Evolutionary conservation across 2,113 vertebrate species (phyloP).

Genomic region (Plectropomus leopardus): DNA sequence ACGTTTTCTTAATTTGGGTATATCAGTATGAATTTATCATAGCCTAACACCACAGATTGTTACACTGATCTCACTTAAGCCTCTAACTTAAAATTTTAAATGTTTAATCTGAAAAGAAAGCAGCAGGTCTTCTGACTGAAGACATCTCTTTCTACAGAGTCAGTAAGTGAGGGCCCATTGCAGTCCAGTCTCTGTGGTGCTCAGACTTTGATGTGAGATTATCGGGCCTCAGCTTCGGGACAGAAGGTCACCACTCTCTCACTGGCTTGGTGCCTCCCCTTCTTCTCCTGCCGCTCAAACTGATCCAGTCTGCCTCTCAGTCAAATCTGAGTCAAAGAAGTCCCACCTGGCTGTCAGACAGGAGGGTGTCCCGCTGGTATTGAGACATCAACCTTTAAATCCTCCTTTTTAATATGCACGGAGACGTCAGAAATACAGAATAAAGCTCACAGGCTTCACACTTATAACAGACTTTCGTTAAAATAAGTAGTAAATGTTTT

Average conservation of each 20-base stretch:
- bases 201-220: slow-evolving; percentile 81
- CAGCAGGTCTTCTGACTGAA: slow-evolving; percentile 29
- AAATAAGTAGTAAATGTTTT: not conserved
- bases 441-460: slow-evolving; percentile 17
- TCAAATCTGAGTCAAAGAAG: slow-evolving; percentile 47
- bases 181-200: slow-evolving; percentile 50
- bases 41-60: not conserved
- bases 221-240: slow-evolving; percentile 65
- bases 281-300: slow-evolving; percentile 45
- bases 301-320: slow-evolving; percentile 52
- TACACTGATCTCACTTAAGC: not conserved
- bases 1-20: not conserved
- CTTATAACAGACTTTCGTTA: not conserved
- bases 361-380: slow-evolving; percentile 33
- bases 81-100: not conserved
- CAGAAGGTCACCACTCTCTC: slow-evolving; percentile 71
- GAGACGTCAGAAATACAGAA: slow-evolving; percentile 11
- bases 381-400: slow-evolving; percentile 66
- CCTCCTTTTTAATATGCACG: slow-evolving; percentile 44
- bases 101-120: slow-evolving; percentile 34
- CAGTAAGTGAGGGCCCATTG: slow-evolving; percentile 25
- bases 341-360: slow-evolving; percentile 57
- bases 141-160: slow-evolving; percentile 38
- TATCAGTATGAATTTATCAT: not conserved
- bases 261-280: slow-evolving; percentile 37